Evolutionary conservation across 2,113 vertebrate genomes (phyloP), one percentile per base, ranked within the genome.

Genomic region (Sciurus niger): DNA sequence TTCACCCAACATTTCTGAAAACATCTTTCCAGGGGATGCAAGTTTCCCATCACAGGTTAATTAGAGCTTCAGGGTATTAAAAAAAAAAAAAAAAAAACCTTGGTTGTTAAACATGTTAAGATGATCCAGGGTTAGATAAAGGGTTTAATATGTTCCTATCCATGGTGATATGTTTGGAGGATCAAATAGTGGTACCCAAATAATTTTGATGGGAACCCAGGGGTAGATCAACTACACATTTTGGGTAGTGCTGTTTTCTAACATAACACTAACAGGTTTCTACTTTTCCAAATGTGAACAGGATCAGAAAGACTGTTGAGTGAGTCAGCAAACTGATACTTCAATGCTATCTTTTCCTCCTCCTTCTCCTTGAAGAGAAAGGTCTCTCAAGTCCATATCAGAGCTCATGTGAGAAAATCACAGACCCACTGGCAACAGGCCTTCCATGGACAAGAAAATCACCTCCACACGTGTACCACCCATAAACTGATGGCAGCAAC

Each of bases 11-110:
- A 84, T 95, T 84, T 72, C 51, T 63, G 30, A 90, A 90, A 53
- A 89, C 1, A 77, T 68, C 77, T 86, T 95, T 63, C 80, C 72
- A 95, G 30, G 58, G 72, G 40, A 96, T 46, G 8, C 8, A 53
- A 24, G 55, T 74, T 7, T 88, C 32, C 51, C 20, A 58, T 70
- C n/a, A 78, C 73, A 7, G 30, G 16, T 32, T 14, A 89, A 51
- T 80, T 53, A 58, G 53, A 58, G 14, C 82, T 88, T 90, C 53
- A 89, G 96, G 43, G 40, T 76, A 40, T 40, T 84, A 79, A 93
- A 76, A 67, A 55, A 85, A 92, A 76, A 72, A 6, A 6, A 20
- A 55, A 55, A 55, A 20, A 55, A 20, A 60, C 43, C 17, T 84
- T 60, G 0, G 14, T 20, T 85, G 4, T 65, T 34, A 68, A 91